These are phyloP conservation scores for Chirona hameri DNA, from an alignment of 2,888 invertebrate genomes.

Conservation along the genomic window DNA sequence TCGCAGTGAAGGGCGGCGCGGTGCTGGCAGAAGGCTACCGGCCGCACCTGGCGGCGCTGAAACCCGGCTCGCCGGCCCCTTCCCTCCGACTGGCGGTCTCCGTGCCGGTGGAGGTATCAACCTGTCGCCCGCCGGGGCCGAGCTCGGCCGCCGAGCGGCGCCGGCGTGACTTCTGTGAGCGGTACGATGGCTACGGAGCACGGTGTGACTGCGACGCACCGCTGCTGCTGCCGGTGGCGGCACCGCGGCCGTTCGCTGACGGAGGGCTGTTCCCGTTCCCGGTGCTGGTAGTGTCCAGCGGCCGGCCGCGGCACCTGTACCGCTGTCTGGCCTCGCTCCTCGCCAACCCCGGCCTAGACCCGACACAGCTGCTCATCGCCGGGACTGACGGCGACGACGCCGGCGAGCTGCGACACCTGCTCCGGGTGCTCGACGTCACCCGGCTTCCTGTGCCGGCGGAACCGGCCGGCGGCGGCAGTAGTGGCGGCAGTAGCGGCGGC, in stretches of 20 bases:
- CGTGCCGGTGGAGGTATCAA: background rate
- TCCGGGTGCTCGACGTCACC: conserved; percentile 54
- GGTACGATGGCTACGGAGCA: background rate
- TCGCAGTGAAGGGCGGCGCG: background rate
- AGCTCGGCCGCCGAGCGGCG: background rate
- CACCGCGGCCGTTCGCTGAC: background rate
- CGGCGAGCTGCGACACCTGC: conserved; percentile 56
- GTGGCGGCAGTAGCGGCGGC: conserved; percentile 47
- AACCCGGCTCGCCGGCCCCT: too few species aligned
- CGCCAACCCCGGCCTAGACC: conserved; percentile 53
- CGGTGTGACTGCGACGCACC: background rate
- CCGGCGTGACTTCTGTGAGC: background rate
- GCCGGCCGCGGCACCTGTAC: conserved; percentile 56
- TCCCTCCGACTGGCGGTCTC: background rate
- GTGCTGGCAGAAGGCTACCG: background rate
- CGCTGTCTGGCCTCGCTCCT: conserved; percentile 55
- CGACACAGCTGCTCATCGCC: conserved; percentile 55
- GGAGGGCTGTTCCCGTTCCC: conserved; percentile 43
- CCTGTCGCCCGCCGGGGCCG: too few species aligned
- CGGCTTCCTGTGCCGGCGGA: conserved; percentile 37
- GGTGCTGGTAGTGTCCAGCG: conserved; percentile 57
- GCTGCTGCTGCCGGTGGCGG: conserved; percentile 41
- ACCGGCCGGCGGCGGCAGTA: too few species aligned
- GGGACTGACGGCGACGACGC: conserved; percentile 46
- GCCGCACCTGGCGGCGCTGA: background rate